These are phyloP conservation scores for Ciconia boyciana DNA, from an alignment of 2,113 vertebrate genomes.

Conservation along the genomic window DNA sequence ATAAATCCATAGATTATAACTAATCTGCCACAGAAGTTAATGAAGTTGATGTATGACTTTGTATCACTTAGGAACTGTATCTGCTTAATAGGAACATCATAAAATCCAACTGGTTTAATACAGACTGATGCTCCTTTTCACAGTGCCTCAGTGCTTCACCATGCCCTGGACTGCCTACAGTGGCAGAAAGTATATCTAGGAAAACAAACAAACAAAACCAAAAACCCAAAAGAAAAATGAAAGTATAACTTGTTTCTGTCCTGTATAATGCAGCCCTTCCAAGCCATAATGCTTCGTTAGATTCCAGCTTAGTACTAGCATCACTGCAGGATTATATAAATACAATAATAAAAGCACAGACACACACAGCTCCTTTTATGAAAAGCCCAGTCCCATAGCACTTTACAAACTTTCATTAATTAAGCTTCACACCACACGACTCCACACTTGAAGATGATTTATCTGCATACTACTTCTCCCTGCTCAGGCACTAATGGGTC, in stretches of 20 bases:
- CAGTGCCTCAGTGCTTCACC: not conserved
- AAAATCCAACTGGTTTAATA: not conserved
- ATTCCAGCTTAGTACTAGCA: not conserved
- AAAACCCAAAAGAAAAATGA: not conserved
- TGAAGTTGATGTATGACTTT: not conserved
- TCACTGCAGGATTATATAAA: not conserved
- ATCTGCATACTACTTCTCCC: not conserved
- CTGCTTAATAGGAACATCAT: not conserved
- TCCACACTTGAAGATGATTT: not conserved
- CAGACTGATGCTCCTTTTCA: not conserved
- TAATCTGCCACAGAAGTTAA: not conserved
- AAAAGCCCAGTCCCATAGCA: not conserved
- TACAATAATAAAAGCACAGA: not conserved
- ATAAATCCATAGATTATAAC: conserved; percentile 3
- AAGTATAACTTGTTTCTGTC: not conserved
- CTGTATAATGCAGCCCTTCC: not conserved
- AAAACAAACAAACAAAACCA: no score
- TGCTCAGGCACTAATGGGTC: not conserved
- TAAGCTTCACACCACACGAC: not conserved
- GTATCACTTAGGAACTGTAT: not conserved
- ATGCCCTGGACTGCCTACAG: not conserved
- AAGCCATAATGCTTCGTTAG: accelerated
- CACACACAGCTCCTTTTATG: not conserved
- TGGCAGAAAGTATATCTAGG: not conserved
- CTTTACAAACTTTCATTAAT: not conserved